These are phyloP conservation scores for Oriolus oriolus DNA, from an alignment of 2,113 vertebrate species.

Conservation along the genomic window DNA sequence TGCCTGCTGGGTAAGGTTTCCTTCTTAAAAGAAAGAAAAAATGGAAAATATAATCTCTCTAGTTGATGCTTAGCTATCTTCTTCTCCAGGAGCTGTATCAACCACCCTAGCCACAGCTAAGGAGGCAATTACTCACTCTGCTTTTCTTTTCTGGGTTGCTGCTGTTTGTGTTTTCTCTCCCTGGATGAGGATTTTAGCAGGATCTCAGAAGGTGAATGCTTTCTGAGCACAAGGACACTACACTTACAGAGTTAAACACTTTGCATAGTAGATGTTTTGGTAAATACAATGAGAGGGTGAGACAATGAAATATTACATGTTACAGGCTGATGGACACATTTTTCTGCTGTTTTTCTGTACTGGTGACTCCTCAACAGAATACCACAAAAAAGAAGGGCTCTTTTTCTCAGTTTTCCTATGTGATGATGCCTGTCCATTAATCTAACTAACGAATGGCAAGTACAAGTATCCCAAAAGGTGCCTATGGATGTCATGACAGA, in stretches of 20 bases:
- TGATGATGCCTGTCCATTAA: background rate
- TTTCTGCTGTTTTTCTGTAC: background rate
- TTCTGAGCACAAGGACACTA: background rate
- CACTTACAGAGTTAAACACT: background rate
- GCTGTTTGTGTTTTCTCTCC: background rate
- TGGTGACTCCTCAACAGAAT: background rate
- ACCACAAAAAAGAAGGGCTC: fast-evolving
- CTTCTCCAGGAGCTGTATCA: background rate
- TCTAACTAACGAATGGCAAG: background rate
- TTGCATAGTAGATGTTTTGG: background rate
- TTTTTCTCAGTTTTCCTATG: background rate
- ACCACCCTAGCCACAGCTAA: background rate
- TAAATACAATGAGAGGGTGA: background rate
- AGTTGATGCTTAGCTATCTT: background rate
- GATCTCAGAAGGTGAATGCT: background rate
- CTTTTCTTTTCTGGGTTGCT: background rate
- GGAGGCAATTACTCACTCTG: background rate
- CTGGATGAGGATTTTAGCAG: background rate
- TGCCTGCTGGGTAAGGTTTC: background rate
- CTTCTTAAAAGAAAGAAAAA: background rate
- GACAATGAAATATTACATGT: background rate
- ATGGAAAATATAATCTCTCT: background rate
- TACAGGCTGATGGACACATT: background rate
- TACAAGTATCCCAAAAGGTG: background rate
- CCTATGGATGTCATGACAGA: background rate